Conservation (phyloP, 2,888 invertebrate genomes). For the Caenorhabditis imperialis region DNA sequence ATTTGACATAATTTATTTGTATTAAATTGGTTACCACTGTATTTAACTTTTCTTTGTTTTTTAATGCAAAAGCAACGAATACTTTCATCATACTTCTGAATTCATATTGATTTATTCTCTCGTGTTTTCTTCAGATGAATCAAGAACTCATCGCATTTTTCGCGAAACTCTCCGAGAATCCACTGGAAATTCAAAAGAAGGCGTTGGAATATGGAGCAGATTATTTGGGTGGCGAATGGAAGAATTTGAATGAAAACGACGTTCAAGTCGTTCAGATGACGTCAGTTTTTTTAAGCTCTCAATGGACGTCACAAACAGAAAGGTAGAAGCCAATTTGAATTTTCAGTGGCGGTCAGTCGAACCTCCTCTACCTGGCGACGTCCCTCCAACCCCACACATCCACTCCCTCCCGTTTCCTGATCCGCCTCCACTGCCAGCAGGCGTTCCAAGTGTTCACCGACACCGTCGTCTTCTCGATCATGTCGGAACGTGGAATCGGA, state of each 20-base stretch:
- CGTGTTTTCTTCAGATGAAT: constrained; percentile 19
- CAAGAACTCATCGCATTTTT: constrained; percentile 15
- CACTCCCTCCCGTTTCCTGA: constrained; percentile 84
- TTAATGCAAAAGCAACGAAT: too few species aligned
- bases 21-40: too few species aligned
- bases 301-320: too few species aligned
- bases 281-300: too few species aligned
- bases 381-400: neutral
- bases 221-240: constrained; percentile 23
- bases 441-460: constrained; percentile 88
- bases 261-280: constrained; percentile 15
- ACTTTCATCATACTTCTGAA: too few species aligned
- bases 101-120: too few species aligned
- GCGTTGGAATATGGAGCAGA: constrained; percentile 17
- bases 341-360: constrained; percentile 27
- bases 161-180: constrained; percentile 4
- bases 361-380: constrained; percentile 9
- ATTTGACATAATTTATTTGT: too few species aligned
- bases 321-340: too few species aligned
- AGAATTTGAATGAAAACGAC: constrained; percentile 10
- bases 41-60: too few species aligned
- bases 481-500: constrained; percentile 91
- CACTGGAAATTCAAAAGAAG: constrained; percentile 3
- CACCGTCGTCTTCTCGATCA: constrained; percentile 92
- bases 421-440: constrained; percentile 17